phyloP scores from a whole-genome alignment of 2,888 invertebrate genomes.

The Koerneria pararmatus region DNA sequence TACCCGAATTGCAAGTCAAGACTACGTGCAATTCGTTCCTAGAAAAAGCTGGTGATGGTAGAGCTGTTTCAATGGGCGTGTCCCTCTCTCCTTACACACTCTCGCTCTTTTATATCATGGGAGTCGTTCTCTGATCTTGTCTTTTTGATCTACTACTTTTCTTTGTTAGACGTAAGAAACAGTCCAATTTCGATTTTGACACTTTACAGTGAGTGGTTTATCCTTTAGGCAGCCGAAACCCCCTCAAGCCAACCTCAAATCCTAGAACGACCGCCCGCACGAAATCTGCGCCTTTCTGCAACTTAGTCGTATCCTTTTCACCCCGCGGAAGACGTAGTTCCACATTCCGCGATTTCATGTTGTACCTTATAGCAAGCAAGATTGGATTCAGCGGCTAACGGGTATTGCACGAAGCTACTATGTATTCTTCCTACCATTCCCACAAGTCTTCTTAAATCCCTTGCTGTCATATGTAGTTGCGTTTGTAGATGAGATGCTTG shows the following conservation, averaged over 20 bases:
- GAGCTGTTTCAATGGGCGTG: no score
- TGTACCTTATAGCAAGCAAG: conserved; percentile 78
- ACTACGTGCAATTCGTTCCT: no score
- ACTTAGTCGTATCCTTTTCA: conserved; percentile 74
- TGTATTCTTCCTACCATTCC: background rate
- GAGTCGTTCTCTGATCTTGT: no score
- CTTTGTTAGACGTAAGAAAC: no score
- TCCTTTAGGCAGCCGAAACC: background rate
- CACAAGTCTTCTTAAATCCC: background rate
- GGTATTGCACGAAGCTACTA: background rate
- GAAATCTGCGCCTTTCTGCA: conserved; percentile 80
- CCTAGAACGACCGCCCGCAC: conserved; percentile 91
- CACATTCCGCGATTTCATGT: conserved; percentile 82
- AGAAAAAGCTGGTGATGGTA: no score
- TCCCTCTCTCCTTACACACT: background rate
- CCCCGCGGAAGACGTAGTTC: conserved; percentile 72
- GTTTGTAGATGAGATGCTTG: no score
- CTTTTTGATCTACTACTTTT: no score
- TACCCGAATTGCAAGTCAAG: no score
- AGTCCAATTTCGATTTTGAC: conserved; percentile 66
- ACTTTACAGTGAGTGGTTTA: no score
- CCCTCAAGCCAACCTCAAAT: conserved; percentile 70
- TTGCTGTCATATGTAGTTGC: background rate
- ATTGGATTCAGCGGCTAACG: background rate
- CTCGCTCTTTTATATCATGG: background rate